These are phyloP conservation scores for Drosophila silvestris DNA, from an alignment of 2,888 invertebrate genomes.

Conservation along the genomic window DNA sequence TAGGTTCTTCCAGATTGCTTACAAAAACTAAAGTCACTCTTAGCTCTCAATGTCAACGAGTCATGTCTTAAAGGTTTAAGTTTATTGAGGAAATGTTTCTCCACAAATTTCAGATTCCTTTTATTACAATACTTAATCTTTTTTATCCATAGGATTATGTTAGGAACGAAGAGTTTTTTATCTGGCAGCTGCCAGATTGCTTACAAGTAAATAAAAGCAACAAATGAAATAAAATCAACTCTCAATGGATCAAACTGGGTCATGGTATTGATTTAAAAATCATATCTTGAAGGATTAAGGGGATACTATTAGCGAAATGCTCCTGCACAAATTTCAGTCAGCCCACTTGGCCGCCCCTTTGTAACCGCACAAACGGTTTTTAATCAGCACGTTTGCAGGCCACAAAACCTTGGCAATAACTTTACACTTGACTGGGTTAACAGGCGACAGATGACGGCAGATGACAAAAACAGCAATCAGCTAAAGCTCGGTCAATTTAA, in stretches of 20 bases:
- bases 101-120: not conserved
- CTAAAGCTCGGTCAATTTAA: constrained; percentile 52
- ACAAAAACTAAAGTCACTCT: not conserved
- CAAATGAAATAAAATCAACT: not conserved
- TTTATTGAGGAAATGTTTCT: not conserved
- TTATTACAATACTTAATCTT: not conserved
- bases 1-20: not conserved
- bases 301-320: not conserved
- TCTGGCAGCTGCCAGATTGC: not conserved
- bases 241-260: not conserved
- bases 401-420: constrained; percentile 67
- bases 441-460: constrained; percentile 31
- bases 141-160: not conserved
- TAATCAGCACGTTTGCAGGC: constrained; percentile 73
- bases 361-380: constrained; percentile 18
- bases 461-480: constrained; percentile 46
- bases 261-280: not conserved
- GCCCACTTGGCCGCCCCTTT: not conserved
- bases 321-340: not conserved
- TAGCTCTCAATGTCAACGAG: not conserved
- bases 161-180: not conserved
- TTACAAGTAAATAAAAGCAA: not conserved
- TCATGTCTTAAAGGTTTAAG: not conserved
- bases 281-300: not conserved
- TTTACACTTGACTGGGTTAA: constrained; percentile 61